Percentiles rank a stretch among this genome's conserved stretches.
phyloP scores from a whole-genome alignment of 2,113 vertebrate species.

The Junco hyemalis region DNA sequence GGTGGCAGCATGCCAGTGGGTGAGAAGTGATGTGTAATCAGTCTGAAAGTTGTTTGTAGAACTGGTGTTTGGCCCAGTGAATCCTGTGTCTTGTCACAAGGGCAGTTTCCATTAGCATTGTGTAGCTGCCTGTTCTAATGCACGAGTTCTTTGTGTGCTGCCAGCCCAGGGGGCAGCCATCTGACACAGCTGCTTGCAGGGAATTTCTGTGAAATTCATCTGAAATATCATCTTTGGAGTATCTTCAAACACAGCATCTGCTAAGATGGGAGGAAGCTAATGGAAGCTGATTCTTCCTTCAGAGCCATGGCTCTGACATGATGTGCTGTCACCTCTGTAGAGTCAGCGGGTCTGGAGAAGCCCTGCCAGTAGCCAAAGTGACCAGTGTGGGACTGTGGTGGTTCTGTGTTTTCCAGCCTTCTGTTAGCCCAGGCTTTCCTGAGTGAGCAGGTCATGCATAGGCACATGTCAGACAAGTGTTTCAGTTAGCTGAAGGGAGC shows the following conservation, averaged over 20 bases:
- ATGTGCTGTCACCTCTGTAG: neutral
- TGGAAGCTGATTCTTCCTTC: neutral
- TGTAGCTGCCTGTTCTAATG: neutral
- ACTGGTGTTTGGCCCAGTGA: neutral
- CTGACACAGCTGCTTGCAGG: neutral
- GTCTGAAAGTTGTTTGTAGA: neutral
- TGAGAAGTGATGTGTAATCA: neutral
- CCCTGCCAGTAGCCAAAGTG: neutral
- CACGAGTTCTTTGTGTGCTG: neutral
- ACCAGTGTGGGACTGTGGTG: neutral
- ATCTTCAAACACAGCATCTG: neutral
- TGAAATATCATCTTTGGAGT: neutral
- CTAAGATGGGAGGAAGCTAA: neutral
- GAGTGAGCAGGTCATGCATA: neutral
- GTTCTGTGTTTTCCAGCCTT: neutral
- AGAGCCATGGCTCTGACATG: accelerated
- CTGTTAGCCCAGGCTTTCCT: neutral
- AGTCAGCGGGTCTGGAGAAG: neutral
- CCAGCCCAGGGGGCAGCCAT: neutral
- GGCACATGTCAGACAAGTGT: neutral
- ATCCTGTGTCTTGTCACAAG: neutral
- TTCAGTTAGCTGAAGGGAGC: neutral
- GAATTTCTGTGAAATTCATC: neutral
- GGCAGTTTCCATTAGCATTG: neutral
- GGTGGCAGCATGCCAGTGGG: neutral